Evolutionary conservation across 2,797 vertebrate genomes (phyloP).

Genomic region (Glyptemys insculpta): DNA sequence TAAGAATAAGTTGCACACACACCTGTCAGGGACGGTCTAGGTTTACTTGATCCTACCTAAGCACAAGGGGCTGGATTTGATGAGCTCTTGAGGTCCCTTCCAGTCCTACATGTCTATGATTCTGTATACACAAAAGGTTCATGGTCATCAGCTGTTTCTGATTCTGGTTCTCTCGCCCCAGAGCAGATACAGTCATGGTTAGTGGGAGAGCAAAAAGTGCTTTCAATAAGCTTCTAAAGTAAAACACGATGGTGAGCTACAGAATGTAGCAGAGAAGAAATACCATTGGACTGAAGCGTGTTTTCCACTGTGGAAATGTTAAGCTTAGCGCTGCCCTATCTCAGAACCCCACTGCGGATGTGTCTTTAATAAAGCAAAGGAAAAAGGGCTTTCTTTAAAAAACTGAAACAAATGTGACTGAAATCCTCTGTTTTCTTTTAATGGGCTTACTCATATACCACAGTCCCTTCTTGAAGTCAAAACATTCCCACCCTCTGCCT

Average conservation of each 20-base stretch:
- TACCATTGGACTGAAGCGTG: not conserved
- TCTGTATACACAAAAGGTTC: not conserved
- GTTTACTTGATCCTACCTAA: not conserved
- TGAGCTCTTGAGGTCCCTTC: not conserved
- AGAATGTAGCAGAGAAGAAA: not conserved
- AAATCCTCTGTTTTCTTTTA: conserved; percentile 4
- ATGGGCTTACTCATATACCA: conserved; percentile 28
- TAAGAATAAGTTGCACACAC: not conserved
- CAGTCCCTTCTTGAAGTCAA: conserved; percentile 13
- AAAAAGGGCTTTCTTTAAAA: conserved; percentile 31
- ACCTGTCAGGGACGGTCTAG: not conserved
- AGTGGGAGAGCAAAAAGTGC: rapidly evolving
- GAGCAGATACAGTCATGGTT: not conserved
- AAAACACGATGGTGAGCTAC: not conserved
- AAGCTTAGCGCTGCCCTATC: conserved; percentile 6
- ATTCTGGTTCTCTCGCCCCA: not conserved
- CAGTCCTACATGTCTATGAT: not conserved
- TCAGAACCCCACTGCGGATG: conserved; percentile 7
- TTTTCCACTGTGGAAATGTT: not conserved
- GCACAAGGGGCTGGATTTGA: not conserved
- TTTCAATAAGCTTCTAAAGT: not conserved
- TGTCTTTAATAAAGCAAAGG: conserved; percentile 55
- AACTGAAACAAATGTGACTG: conserved; percentile 41
- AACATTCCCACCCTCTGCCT: not conserved
- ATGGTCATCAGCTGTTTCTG: not conserved